Evolutionary conservation across 53 echinoderm and acorn worm species (phyloP), one percentile per base, ranked within the genome.

Genomic region (Arbacia lixula): DNA sequence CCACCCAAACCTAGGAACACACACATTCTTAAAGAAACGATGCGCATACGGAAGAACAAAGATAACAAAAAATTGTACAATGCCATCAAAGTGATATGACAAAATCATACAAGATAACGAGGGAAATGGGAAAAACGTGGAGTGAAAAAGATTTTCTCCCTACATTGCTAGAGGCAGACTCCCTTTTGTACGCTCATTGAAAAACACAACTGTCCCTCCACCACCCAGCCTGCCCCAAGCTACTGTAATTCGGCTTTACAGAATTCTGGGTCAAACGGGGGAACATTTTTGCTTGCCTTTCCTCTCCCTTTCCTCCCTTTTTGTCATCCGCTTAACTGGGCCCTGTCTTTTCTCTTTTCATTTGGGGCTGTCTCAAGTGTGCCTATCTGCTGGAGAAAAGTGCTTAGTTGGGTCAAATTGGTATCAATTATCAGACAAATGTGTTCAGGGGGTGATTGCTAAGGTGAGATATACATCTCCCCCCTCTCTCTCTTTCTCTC

Each of bases 351-450:
- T 5, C 57, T 29, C 77, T 77, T 57, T 74, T 74, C 74, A 74
- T 50, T 53, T 21, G 26, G 26, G 58, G 36, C 37, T 56, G 77
- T 77, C 77, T 77, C 77, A 77, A 77, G 77, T 77, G 58, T 35
- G 40, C 2, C 21, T 58, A 24, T 38, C n/a, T 36, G 77, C 34
- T 35, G 40, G 77, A 58, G 33, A 77, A 60, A 77, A 77, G 77
- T 77, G 77, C 77, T 77, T 4, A 36, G 57, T 37, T 58, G 77
- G 77, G 77, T 77, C 77, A 77, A 36, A 77, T 38, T 58, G 77
- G 25, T 77, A 77, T 77, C 77, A 77, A 77, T 77, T 77, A 77
- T 77, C 77, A 56, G 34, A 36, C 77, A 57, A 77, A 77, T 77
- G 77, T 77, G 77, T 77, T 39, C 77, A 35, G 39, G 5, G 58